Conservation (phyloP, 2,888 invertebrate species). For the Chloroclysta siterata region DNA sequence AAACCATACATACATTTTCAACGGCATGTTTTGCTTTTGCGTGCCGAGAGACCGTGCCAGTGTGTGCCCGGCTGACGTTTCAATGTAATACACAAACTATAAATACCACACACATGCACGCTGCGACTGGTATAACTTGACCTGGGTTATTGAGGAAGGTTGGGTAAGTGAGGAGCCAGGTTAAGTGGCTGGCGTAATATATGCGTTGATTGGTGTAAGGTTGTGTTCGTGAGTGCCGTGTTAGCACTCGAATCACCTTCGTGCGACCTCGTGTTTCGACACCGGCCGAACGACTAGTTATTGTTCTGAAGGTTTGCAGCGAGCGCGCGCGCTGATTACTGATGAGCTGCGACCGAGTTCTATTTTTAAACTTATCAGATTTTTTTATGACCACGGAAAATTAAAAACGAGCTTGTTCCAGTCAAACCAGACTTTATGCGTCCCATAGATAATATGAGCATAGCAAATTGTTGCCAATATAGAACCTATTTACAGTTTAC, state of each 20-base stretch:
- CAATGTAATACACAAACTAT: constrained; percentile 57
- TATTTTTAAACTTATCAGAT: constrained; percentile 64
- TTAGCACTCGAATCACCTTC: constrained; percentile 80
- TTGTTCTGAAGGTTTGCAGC: constrained; percentile 77
- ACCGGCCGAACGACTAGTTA: constrained; percentile 70
- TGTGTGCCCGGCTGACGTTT: constrained; percentile 59
- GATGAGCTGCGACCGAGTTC: constrained; percentile 68
- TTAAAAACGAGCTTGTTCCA: not conserved
- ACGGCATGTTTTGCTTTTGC: constrained; percentile 77
- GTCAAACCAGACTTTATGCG: not conserved
- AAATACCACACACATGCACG: constrained; percentile 56
- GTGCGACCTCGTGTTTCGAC: constrained; percentile 82
- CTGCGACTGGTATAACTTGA: constrained; percentile 45
- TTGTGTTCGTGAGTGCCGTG: constrained; percentile 68
- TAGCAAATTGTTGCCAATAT: too few species aligned
- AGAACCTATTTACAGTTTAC: too few species aligned
- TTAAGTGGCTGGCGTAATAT: constrained; percentile 49
- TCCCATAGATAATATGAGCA: too few species aligned
- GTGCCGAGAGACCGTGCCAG: constrained; percentile 61
- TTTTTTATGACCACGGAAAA: constrained; percentile 28
- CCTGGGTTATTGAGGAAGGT: constrained; percentile 20
- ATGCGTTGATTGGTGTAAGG: constrained; percentile 53
- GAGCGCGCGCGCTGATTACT: constrained; percentile 75
- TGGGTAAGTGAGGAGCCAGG: constrained; percentile 3
- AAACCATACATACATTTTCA: constrained; percentile 61